Conservation (phyloP, 1,140 invertebrate genomes). For the Drosophila ironensis region DNA sequence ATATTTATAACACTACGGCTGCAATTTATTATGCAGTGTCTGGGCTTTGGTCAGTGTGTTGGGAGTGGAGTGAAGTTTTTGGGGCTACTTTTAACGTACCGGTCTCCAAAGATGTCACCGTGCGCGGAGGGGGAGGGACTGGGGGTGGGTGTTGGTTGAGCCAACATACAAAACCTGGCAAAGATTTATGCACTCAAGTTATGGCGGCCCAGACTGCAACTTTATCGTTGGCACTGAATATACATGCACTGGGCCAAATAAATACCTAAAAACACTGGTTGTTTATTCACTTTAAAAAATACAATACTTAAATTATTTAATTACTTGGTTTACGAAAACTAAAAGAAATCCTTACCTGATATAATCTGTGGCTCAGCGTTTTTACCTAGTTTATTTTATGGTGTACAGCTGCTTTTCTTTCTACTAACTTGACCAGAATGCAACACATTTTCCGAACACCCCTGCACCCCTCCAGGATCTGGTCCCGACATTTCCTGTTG, state of each 20-base stretch:
- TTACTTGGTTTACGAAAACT: too few species aligned
- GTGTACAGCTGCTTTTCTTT: neutral
- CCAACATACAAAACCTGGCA: slow-evolving; percentile 29
- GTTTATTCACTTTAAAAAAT: too few species aligned
- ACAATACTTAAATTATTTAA: too few species aligned
- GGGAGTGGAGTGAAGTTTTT: slow-evolving; percentile 23
- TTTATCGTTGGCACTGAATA: slow-evolving; percentile 56
- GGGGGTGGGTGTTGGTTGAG: neutral
- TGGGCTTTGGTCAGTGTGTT: slow-evolving; percentile 20
- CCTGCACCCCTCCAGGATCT: neutral
- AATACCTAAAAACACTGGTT: neutral
- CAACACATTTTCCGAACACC: slow-evolving; percentile 13
- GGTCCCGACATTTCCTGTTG: slow-evolving; percentile 63
- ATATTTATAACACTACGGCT: slow-evolving; percentile 76
- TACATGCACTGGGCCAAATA: neutral
- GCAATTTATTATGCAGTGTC: slow-evolving; percentile 79
- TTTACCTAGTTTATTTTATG: neutral
- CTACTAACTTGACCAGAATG: slow-evolving; percentile 20
- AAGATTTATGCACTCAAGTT: slow-evolving; percentile 77
- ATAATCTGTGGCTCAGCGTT: too few species aligned
- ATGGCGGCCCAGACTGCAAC: slow-evolving; percentile 68
- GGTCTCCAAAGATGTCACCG: slow-evolving; percentile 77
- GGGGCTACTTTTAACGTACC: slow-evolving; percentile 43
- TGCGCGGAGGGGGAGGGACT: neutral
- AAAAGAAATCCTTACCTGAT: too few species aligned